Evolutionary conservation across 2,113 vertebrate genomes (phyloP).

Genomic region (Myanophis thanlyinensis): DNA sequence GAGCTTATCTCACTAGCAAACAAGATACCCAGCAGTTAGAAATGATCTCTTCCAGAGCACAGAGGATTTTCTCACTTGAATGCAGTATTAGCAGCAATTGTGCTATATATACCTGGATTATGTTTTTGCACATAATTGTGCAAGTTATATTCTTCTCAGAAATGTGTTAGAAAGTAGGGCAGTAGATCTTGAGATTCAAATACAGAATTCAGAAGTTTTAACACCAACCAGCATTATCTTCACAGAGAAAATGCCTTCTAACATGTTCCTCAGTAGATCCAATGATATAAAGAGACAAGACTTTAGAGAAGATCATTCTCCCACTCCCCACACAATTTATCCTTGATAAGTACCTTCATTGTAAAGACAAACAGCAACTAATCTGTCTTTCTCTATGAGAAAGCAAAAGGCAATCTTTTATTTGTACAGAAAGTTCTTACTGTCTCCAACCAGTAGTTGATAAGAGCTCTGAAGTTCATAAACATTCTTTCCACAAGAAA

Average conservation of each 20-base stretch:
- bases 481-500: not conserved
- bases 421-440: not conserved
- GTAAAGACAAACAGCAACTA: not conserved
- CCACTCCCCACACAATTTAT: not conserved
- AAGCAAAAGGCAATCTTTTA: not conserved
- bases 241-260: not conserved
- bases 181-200: not conserved
- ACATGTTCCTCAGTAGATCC: not conserved
- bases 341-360: not conserved
- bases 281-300: not conserved
- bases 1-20: not conserved
- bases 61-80: not conserved
- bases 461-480: not conserved
- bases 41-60: not conserved
- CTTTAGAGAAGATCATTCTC: not conserved
- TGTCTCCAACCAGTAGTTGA: not conserved
- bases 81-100: not conserved
- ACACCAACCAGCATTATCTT: not conserved
- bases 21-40: not conserved
- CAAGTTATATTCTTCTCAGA: not conserved
- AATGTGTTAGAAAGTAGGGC: not conserved
- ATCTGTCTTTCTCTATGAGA: not conserved
- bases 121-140: not conserved
- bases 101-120: not conserved
- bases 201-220: not conserved